A percentile compares a stretch with the other conserved stretches of the same genome.
Conservation (phyloP, 2,888 invertebrate genomes). For the Hirtodrosophila alboralis region DNA sequence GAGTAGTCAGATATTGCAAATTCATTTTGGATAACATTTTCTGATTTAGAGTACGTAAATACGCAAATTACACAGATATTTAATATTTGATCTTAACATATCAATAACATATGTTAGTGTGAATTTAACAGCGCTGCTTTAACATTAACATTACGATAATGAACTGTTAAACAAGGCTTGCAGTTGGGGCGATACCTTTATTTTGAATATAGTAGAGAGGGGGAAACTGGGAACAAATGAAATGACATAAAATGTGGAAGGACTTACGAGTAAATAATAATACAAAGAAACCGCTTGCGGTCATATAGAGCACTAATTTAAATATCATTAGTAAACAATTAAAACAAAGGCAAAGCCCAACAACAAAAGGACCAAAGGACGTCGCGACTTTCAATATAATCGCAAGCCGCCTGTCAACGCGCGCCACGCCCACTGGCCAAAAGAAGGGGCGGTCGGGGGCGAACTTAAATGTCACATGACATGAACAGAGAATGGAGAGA, state of each 20-base stretch:
- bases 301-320: constrained; percentile 76
- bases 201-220: too few relatives aligned
- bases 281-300: constrained; percentile 59
- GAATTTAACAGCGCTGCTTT: too few relatives aligned
- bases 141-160: too few relatives aligned
- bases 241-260: constrained; percentile 33
- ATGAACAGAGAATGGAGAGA: constrained; percentile 18
- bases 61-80: too few relatives aligned
- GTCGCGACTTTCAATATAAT: constrained; percentile 39
- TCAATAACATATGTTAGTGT: too few relatives aligned
- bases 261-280: constrained; percentile 31
- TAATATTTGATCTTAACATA: too few relatives aligned
- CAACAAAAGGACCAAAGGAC: constrained; percentile 21
- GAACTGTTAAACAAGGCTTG: background rate
- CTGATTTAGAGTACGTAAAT: too few relatives aligned
- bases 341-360: constrained; percentile 58
- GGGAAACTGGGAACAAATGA: constrained; percentile 35
- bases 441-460: background rate
- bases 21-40: too few relatives aligned
- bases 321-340: constrained; percentile 77
- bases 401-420: constrained; percentile 54
- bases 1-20: too few relatives aligned
- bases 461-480: too few relatives aligned
- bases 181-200: background rate
- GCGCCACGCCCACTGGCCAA: constrained; percentile 42